Conservation (phyloP, 2,797 vertebrate species). For the Sebastes goodei region DNA sequence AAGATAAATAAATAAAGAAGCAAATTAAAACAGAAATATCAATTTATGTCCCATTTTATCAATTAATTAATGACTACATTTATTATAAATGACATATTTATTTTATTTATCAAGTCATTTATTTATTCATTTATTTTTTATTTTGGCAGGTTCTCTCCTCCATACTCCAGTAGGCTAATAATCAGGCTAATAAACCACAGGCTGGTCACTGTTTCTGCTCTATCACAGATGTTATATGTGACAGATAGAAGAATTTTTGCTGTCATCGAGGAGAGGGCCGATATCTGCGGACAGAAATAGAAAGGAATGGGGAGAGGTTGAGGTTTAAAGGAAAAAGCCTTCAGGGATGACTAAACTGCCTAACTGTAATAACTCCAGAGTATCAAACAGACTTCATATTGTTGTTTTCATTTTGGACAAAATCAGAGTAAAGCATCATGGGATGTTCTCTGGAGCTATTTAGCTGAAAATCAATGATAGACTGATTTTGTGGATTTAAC, state of each 20-base stretch:
- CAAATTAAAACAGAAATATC: too few relatives aligned
- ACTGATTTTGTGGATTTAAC: neutral
- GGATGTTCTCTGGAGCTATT: neutral
- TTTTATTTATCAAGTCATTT: too few relatives aligned
- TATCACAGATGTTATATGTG: neutral
- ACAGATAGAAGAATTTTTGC: neutral
- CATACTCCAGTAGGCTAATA: neutral
- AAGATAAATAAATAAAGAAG: too few relatives aligned
- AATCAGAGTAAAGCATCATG: neutral
- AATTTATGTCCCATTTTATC: too few relatives aligned
- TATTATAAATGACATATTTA: too few relatives aligned
- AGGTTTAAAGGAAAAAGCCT: slow-evolving; percentile 29
- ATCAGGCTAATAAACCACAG: neutral
- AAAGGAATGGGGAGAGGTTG: slow-evolving; percentile 51
- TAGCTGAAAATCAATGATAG: neutral
- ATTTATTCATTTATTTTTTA: too few relatives aligned
- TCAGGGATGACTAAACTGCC: slow-evolving; percentile 11
- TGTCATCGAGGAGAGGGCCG: neutral
- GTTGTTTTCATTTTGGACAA: neutral
- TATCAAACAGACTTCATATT: neutral
- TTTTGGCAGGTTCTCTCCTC: too few relatives aligned
- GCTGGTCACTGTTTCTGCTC: neutral
- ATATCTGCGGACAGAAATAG: slow-evolving; percentile 49
- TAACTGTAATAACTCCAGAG: neutral
- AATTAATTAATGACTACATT: too few relatives aligned